A percentile compares a stretch with the other conserved stretches of the same genome.
These are phyloP conservation scores for Drosophila murphyi DNA, from an alignment of 1,140 invertebrate genomes.

Conservation along the genomic window DNA sequence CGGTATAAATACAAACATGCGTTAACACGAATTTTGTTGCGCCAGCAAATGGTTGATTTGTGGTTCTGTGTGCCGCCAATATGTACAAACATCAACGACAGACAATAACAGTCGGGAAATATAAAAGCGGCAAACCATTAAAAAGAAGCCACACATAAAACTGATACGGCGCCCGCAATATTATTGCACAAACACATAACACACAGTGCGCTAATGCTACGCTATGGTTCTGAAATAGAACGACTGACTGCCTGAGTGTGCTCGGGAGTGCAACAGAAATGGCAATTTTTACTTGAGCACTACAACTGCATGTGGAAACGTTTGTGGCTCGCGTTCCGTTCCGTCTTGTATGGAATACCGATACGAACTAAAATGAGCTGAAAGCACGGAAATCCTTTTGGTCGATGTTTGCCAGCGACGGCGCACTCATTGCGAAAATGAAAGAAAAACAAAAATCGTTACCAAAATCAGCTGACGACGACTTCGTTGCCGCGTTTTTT, in stretches of 20 bases:
- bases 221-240: conserved; percentile 24
- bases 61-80: neutral
- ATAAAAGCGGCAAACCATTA: conserved; percentile 20
- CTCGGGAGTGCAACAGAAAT: conserved; percentile 22
- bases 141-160: conserved; percentile 27
- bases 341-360: conserved; percentile 49
- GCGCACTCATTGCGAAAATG: conserved; percentile 34
- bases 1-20: neutral
- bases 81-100: neutral
- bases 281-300: conserved; percentile 11
- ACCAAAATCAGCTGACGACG: conserved; percentile 29
- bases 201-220: conserved; percentile 15
- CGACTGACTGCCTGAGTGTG: neutral
- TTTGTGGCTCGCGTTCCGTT: conserved; percentile 19
- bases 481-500: conserved; percentile 9
- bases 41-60: conserved; percentile 11
- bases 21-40: conserved; percentile 23
- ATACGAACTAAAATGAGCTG: conserved; percentile 53
- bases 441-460: conserved; percentile 40
- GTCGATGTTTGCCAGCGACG: conserved; percentile 15
- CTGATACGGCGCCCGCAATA: conserved; percentile 17
- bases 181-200: conserved; percentile 1
- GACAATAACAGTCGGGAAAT: conserved; percentile 4
- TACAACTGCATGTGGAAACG: neutral
- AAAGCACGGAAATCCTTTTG: conserved; percentile 48